These are phyloP conservation scores for Dendrocincla fuliginosa DNA, from an alignment of 2,797 vertebrate genomes.

Conservation along the genomic window DNA sequence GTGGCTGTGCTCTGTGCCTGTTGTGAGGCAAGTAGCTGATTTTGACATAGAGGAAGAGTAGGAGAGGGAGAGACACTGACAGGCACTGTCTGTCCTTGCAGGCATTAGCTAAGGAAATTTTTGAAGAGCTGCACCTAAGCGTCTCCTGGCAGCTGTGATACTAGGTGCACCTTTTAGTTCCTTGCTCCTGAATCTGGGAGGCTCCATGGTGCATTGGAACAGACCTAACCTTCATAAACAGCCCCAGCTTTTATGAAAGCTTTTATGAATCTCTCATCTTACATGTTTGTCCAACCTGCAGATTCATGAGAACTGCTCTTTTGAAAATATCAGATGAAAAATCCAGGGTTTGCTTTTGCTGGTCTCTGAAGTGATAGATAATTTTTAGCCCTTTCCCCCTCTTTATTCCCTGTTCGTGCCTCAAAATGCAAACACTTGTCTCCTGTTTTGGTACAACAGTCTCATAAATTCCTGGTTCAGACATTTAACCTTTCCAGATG, in stretches of 20 bases:
- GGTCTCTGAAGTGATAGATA: background rate
- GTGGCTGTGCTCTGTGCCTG: accelerated
- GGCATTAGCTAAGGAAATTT: background rate
- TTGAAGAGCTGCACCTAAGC: background rate
- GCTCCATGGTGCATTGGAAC: accelerated
- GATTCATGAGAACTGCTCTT: background rate
- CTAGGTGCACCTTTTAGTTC: background rate
- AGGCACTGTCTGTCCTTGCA: background rate
- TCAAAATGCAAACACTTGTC: background rate
- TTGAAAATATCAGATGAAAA: background rate
- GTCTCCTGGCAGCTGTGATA: background rate
- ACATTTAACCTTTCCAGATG: background rate
- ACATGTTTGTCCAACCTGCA: background rate
- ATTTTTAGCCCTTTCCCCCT: background rate
- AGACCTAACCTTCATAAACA: background rate
- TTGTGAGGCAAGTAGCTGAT: background rate
- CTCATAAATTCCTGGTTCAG: background rate
- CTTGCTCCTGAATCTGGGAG: background rate
- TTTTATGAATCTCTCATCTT: background rate
- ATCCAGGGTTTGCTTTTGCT: background rate
- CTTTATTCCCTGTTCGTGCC: background rate
- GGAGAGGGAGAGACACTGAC: background rate
- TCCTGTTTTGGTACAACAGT: background rate
- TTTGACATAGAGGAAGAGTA: background rate
- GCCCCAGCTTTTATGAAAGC: background rate